phyloP scores from a whole-genome alignment of 2,113 vertebrate species.

The Triplophysa rosa region DNA sequence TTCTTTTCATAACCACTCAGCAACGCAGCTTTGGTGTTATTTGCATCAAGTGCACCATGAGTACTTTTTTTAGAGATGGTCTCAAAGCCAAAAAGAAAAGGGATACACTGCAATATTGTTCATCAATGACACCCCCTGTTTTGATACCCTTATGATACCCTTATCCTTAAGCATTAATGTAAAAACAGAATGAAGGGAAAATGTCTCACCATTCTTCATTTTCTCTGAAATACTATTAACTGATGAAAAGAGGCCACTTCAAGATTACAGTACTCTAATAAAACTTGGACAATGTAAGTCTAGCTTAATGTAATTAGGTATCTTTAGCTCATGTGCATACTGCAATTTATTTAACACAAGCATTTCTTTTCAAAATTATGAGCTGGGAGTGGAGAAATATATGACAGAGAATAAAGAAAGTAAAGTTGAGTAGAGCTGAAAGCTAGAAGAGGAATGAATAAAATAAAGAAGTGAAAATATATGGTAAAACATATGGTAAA shows the following conservation, averaged over 20 bases:
- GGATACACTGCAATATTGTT: not conserved
- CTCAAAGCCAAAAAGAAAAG: not conserved
- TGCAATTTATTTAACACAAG: slow-evolving; percentile 77
- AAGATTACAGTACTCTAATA: slow-evolving; percentile 79
- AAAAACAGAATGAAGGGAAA: slow-evolving; percentile 4
- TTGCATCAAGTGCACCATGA: too few species aligned
- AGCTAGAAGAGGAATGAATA: slow-evolving; percentile 66
- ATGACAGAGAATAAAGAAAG: slow-evolving; percentile 47
- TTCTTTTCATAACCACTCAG: not conserved
- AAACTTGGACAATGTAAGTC: slow-evolving; percentile 74
- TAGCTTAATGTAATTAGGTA: slow-evolving; percentile 57
- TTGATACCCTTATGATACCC: slow-evolving; percentile 2
- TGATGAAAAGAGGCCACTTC: slow-evolving; percentile 56
- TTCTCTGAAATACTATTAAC: not conserved
- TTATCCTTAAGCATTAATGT: not conserved
- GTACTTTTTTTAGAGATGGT: too few species aligned
- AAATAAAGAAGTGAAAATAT: slow-evolving; percentile 25
- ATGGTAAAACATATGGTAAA: not conserved
- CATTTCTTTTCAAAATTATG: slow-evolving; percentile 59
- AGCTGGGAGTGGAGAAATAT: not conserved
- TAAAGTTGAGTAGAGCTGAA: slow-evolving; percentile 57
- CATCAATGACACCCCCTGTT: not conserved
- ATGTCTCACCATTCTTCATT: not conserved
- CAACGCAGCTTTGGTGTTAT: not conserved
- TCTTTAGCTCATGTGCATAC: slow-evolving; percentile 73